phyloP scores from a whole-genome alignment of 2,797 vertebrate genomes.

The Lagocephalus sceleratus region DNA sequence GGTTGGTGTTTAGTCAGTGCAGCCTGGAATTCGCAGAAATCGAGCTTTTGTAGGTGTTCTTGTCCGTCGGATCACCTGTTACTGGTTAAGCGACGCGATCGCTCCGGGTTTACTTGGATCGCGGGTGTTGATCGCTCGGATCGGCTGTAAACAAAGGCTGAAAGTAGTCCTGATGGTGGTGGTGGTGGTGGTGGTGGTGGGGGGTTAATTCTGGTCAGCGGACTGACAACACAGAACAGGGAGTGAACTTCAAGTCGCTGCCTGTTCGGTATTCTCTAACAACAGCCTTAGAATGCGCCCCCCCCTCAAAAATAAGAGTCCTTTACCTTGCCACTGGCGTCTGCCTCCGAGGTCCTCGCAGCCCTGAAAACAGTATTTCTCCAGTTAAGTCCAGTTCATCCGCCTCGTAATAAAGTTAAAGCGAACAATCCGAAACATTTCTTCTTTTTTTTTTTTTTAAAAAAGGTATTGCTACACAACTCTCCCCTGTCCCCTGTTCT shows the following conservation, averaged over 20 bases:
- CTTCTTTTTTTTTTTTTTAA: too few species aligned
- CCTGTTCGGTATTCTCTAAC: conserved; percentile 19
- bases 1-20: conserved; percentile 26
- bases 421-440: conserved; percentile 35
- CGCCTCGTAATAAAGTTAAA: conserved; percentile 15
- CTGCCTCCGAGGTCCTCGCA: conserved; percentile 26
- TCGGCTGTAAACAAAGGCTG: conserved; percentile 69
- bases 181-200: background rate
- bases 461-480: conserved; percentile 50
- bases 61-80: conserved; percentile 62
- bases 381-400: conserved; percentile 29
- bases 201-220: conserved; percentile 38
- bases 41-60: conserved; percentile 36
- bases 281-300: conserved; percentile 3
- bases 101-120: conserved; percentile 14
- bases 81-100: conserved; percentile 36
- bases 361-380: conserved; percentile 18
- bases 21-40: conserved; percentile 22
- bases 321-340: conserved; percentile 46
- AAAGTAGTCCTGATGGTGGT: conserved; percentile 30
- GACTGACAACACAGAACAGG: conserved; percentile 44
- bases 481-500: conserved; percentile 38
- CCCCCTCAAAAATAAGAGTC: conserved; percentile 16
- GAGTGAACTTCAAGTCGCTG: conserved; percentile 52
- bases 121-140: conserved; percentile 22